Conservation (phyloP, 1,140 invertebrate species). For the Drosophila quadrilineata region DNA sequence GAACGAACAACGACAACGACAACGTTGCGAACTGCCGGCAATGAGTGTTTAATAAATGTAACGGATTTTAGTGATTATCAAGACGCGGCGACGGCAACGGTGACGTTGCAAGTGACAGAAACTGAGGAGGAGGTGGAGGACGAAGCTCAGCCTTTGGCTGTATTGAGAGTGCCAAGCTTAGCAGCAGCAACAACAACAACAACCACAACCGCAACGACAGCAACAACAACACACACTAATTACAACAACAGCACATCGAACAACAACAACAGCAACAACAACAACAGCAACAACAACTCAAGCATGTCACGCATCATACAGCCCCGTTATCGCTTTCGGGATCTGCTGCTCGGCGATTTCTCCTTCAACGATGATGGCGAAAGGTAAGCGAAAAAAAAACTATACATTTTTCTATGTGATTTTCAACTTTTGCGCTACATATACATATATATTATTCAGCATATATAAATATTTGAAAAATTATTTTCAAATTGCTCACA, state of each 20-base stretch:
- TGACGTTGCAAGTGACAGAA: constrained; percentile 3
- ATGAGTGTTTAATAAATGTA: constrained; percentile 79
- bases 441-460: no score
- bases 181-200: constrained; percentile 23
- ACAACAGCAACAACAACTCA: constrained; percentile 35
- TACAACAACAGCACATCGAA: constrained; percentile 23
- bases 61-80: constrained; percentile 74
- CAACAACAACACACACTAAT: constrained; percentile 33
- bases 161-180: constrained; percentile 52
- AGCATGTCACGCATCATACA: constrained; percentile 77
- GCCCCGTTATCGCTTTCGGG: constrained; percentile 87
- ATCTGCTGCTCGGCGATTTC: constrained; percentile 90
- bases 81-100: constrained; percentile 27
- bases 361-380: constrained; percentile 88
- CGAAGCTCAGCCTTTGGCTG: constrained; percentile 18
- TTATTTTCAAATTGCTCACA: no score
- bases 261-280: constrained; percentile 28
- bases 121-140: constrained; percentile 8
- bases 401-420: no score
- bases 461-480: no score
- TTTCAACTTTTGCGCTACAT: no score
- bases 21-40: constrained; percentile 14
- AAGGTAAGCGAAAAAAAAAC: constrained; percentile 67
- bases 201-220: constrained; percentile 28
- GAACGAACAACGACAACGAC: constrained; percentile 8